phyloP scores from a whole-genome alignment of 2,888 invertebrate genomes.

The Epinotia brunnichana region DNA sequence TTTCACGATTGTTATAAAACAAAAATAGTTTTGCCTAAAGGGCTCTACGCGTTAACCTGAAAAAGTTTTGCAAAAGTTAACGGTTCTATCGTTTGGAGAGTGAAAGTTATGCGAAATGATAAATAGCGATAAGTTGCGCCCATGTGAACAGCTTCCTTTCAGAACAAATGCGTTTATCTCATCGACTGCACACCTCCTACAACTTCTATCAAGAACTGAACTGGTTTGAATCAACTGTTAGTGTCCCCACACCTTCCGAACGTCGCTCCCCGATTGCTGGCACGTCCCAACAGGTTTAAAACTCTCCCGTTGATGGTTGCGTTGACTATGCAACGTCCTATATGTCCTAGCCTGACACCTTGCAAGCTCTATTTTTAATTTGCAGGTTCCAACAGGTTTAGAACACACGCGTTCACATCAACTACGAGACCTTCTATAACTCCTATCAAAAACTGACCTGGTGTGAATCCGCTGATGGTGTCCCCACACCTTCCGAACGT shows the following conservation, averaged over 20 bases:
- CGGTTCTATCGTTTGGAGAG: too few species aligned
- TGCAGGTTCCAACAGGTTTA: slow-evolving; percentile 49
- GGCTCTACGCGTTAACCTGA: too few species aligned
- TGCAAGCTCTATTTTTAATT: slow-evolving; percentile 62
- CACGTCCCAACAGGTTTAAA: slow-evolving; percentile 68
- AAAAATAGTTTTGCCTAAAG: too few species aligned
- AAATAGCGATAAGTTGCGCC: too few species aligned
- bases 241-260: slow-evolving; percentile 67
- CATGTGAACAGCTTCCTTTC: too few species aligned
- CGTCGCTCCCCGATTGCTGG: slow-evolving; percentile 65
- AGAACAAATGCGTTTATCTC: too few species aligned
- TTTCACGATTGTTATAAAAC: too few species aligned
- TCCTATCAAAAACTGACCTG: slow-evolving; percentile 56
- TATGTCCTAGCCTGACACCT: slow-evolving; percentile 53
- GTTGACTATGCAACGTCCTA: too few species aligned
- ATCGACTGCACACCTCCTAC: too few species aligned
- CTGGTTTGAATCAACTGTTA: slow-evolving; percentile 68
- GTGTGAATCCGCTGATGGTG: slow-evolving; percentile 66
- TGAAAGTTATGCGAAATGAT: too few species aligned
- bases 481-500: slow-evolving; percentile 67
- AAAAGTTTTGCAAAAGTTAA: too few species aligned
- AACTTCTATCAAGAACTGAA: slow-evolving; percentile 48
- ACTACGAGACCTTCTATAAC: not conserved
- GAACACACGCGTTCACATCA: too few species aligned
- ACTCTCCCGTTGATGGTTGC: slow-evolving; percentile 86